Evolutionary conservation across 2,797 vertebrate species (phyloP).

Genomic region (Spinibarbus caldwelli): DNA sequence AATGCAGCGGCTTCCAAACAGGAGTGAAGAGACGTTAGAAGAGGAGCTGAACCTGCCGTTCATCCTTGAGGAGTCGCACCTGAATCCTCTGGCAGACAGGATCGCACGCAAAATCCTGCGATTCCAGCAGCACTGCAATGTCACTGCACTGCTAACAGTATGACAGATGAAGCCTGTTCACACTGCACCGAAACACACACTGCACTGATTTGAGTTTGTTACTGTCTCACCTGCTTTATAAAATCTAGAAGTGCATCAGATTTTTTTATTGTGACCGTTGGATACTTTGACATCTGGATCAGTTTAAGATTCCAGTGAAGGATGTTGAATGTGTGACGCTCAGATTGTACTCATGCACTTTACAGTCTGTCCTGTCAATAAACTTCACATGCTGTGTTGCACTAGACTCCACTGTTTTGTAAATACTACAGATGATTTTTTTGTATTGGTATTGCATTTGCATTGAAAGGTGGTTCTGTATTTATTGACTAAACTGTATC

Average conservation of each 20-base stretch:
- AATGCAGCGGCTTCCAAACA: not conserved
- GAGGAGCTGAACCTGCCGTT: not conserved
- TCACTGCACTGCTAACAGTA: fast-evolving
- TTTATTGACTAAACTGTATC: not conserved
- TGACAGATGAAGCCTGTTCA: not conserved
- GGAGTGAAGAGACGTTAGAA: too few relatives aligned
- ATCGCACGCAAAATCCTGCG: not conserved
- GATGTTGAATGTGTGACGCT: not conserved
- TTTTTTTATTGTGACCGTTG: not conserved
- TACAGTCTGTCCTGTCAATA: not conserved
- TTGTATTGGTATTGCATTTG: not conserved
- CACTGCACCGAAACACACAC: too few relatives aligned
- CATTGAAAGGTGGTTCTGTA: not conserved
- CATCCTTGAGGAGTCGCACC: not conserved
- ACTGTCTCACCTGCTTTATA: not conserved
- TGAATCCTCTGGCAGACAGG: not conserved
- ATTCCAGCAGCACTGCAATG: not conserved
- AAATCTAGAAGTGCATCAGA: not conserved
- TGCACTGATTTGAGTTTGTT: too few relatives aligned
- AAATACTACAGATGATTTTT: not conserved
- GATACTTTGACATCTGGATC: too few relatives aligned
- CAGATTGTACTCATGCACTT: not conserved
- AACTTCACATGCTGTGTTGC: not conserved
- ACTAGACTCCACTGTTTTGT: not conserved
- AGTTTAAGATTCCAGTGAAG: too few relatives aligned